phyloP scores from a whole-genome alignment of 2,113 vertebrate species.

The Dicerorhinus sumatrensis region DNA sequence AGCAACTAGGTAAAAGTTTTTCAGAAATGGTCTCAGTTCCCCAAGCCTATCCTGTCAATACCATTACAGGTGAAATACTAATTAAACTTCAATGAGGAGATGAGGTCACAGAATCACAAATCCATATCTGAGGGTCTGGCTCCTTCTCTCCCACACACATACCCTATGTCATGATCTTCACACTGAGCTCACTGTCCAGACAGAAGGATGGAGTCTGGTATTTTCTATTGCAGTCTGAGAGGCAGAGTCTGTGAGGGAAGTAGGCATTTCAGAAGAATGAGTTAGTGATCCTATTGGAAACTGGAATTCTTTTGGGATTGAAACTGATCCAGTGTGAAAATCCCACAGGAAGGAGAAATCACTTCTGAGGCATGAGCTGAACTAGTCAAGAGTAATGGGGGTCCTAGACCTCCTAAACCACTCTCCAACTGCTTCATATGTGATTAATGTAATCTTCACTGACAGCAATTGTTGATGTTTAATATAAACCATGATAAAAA shows the following conservation, averaged over 20 bases:
- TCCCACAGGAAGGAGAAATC: not conserved
- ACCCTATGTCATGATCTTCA: no score
- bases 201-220: not conserved
- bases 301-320: not conserved
- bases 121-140: no score
- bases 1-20: not conserved
- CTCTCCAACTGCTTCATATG: not conserved
- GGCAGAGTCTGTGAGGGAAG: not conserved
- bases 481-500: not conserved
- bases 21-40: not conserved
- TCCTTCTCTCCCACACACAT: not conserved
- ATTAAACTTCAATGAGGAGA: not conserved
- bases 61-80: not conserved
- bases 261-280: not conserved
- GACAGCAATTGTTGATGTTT: not conserved
- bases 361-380: not conserved
- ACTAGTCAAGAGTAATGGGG: not conserved
- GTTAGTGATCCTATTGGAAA: not conserved
- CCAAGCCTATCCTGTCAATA: not conserved
- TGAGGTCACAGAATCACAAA: not conserved
- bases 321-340: not conserved
- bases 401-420: not conserved
- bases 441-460: not conserved
- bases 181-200: no score
- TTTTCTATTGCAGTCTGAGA: not conserved